Evolutionary conservation across 2,888 invertebrate species (phyloP), one percentile per base, ranked within the genome.

Genomic region (Tetragonula carbonaria): DNA sequence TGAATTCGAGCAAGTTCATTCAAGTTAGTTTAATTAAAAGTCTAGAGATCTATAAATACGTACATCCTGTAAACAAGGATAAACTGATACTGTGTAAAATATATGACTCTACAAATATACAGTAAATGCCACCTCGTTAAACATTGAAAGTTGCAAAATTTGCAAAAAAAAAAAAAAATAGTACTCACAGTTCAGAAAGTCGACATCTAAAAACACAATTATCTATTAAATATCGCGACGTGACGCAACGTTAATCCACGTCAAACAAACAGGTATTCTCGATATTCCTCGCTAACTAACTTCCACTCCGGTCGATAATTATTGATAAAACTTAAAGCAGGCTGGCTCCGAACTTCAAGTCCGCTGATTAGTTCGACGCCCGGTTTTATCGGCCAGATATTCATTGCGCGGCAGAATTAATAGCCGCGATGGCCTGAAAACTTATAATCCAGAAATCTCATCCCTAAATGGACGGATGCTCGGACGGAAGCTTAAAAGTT

Each of bases 381-480:
- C 33, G 51, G 73, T 84, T 84, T 88, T 80, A 74, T 80, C 77
- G 65, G 67, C 73, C 75, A 71, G 81, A 78, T 88, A 86, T 86
- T 87, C 84, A 87, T 87, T 80, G 82, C 81, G 68, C 62, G 75
- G n/a, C 51, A 38, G 80, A 80, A 87, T 87, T 88, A 86, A 86
- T 80, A 87, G 66, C 62, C 33, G 38, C 38, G 65, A 28, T 53
- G 5, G 73, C 28, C 68, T 65, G 65, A 83, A 86, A 88, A 28
- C 80, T 88, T 86, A 80, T 88, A 88, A 88, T 84, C 88, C 84
- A 8, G 73, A 78, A 87, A 86, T 87, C 82, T 75, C 74, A 59
- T 63, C 72, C 72, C 68, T 80, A 75, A 81, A 85, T 74, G 77
- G 78, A 68, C 55, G 74, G 65, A 53, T 77, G 82, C 67, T n/a